Base-by-base conservation (phyloP, 2,888 invertebrate genomes). In the Plebejus argus region DNA sequence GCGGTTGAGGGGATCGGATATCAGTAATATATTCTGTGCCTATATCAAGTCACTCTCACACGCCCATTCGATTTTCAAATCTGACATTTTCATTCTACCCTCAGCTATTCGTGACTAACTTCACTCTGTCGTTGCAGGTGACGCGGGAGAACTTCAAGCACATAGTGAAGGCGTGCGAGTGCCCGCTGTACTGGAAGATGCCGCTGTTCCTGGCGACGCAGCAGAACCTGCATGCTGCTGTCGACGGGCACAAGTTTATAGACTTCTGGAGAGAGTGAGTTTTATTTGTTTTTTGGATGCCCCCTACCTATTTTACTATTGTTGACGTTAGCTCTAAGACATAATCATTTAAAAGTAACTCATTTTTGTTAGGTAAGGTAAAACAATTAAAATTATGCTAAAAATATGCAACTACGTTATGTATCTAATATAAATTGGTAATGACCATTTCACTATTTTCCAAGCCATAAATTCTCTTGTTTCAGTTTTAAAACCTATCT, bases 111-210 rank as follows among this genome's bases (percentile, higher is more conserved):
- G 4, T 12, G 1, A 23, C 66, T 66, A 66, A 18, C 66, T 66
- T 66, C 28, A 66, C 28, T 15, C 1, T 8, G 0, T 58, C 18
- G 23, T 28, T 66, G 6, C 90, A 94, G 94, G 94, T 95, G 79
- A 95, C 95, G 76, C 94, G 95, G 79, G 95, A 95, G 80, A 95
- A 95, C 83, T 95, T 96, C 89, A 96, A 96, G 83, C 95, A 93
- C 87, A 95, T 96, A 84, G 95, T 96, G 61, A 96, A 98, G 95
- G 97, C 98, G 49, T 98, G 98, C 91, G 98, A 98, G 82, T 95
- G 99, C 83, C 98, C 99, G 15, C 95, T 99, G 78, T 99, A 99
- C 93, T 99, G 99, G 99, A 99, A 99, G 90, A 97, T 97, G 89
- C 98, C 99, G n/a, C 95, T 99, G 80, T 99, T 98, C 95, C 95